phyloP scores from a whole-genome alignment of 2,113 vertebrate species.

The Strix aluco region DNA sequence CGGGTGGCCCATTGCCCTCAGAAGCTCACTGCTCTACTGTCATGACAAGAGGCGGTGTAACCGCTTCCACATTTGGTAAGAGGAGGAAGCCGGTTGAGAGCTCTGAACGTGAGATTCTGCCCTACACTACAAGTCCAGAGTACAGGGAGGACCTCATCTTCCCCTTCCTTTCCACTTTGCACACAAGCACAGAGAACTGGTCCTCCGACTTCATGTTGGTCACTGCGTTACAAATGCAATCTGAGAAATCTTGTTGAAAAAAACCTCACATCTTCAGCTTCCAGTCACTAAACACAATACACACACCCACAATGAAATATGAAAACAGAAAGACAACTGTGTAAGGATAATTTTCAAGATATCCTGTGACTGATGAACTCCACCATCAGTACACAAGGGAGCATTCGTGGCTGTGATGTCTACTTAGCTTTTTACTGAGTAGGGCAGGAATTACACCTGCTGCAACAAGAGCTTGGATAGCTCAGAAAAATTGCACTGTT shows the following conservation, averaged over 20 bases:
- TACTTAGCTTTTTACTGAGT: not conserved
- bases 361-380: not conserved
- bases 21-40: not conserved
- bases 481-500: not conserved
- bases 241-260: not conserved
- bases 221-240: not conserved
- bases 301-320: not conserved
- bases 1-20: not conserved
- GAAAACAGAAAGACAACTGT: not conserved
- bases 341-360: not conserved
- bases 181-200: not conserved
- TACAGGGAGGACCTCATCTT: not conserved
- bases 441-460: not conserved
- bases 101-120: not conserved
- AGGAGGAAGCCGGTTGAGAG: not conserved
- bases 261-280: not conserved
- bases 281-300: not conserved
- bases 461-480: not conserved
- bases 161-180: not conserved
- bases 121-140: no score
- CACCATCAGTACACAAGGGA: not conserved
- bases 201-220: rapidly evolving
- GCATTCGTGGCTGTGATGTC: not conserved
- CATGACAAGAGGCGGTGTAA: not conserved
- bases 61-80: not conserved